Base-by-base conservation (phyloP, 2,113 vertebrate genomes). In the Baryphthengus martii region DNA sequence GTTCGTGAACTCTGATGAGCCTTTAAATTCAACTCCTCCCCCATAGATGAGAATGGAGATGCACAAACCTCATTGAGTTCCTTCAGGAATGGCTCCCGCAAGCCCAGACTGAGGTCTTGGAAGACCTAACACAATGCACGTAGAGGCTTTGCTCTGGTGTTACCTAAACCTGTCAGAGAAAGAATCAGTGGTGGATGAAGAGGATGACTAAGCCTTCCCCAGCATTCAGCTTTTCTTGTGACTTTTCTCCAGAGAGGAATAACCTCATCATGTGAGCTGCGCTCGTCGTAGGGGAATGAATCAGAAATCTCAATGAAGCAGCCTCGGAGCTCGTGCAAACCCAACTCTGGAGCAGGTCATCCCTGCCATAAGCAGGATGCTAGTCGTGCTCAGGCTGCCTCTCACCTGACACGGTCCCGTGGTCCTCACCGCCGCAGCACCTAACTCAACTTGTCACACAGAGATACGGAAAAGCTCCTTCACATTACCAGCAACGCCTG, bases 51-150 rank as follows among this genome's bases (percentile, higher is more conserved):
- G 61, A 44, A 39, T 5, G 12, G 63, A 35, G 63, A 44, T 17
- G 9, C 4, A 13, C 29, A 76, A 45, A 35, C 40, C 6, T 76
- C 31, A 29, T 18, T 13, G 19, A 23, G 23, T 55, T 55, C 63
- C 71, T 76, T 37, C 52, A 50, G 82, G 33, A 55, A 55, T 14
- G 28, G 24, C 42, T n/a, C 39, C 45, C 61, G 39, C 26, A 33
- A 81, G 35, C 58, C 58, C 52, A 77, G 35, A 21, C 40, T 37
- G 63, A 80, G 40, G 17, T 44, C 70, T 37, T 62, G 21, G 86
- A 63, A 59, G 44, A 70, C 35, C 16, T 13, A 28, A 0, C 10
- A 6, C 14, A 10, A 17, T 8, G 20, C 15, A 19, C 3, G 0
- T 52, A 13, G 29, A 56, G 24, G 10, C 56, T 74, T 75, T 49